Percentiles rank a stretch among this genome's conserved stretches.
phyloP scores from a whole-genome alignment of 2,888 invertebrate genomes.

The Pandemis cinnamomeana region DNA sequence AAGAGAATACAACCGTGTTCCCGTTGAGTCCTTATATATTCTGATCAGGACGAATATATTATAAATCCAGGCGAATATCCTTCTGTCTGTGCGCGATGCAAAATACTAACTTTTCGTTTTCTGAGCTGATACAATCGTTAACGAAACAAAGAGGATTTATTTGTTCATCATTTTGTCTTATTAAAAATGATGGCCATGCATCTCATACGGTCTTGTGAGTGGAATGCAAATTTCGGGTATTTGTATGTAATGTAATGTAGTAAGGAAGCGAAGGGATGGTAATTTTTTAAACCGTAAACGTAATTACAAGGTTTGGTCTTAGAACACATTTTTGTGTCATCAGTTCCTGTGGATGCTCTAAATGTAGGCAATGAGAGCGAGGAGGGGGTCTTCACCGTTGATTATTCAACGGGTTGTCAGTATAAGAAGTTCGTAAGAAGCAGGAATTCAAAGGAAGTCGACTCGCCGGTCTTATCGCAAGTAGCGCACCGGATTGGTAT shows the following conservation, averaged over 20 bases:
- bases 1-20: conserved; percentile 75
- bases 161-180: conserved; percentile 70
- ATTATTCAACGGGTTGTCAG: conserved; percentile 35
- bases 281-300: neutral
- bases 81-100: conserved; percentile 56
- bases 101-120: conserved; percentile 53
- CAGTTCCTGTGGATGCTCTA: neutral
- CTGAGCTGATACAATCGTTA: conserved; percentile 65
- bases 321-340: neutral
- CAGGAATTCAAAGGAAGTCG: conserved; percentile 40
- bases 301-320: neutral
- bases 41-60: conserved; percentile 73
- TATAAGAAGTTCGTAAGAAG: conserved; percentile 37
- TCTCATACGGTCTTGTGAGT: conserved; percentile 49
- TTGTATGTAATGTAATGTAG: conserved; percentile 28
- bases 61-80: conserved; percentile 60
- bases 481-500: conserved; percentile 32
- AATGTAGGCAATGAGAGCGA: conserved; percentile 9
- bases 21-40: conserved; percentile 65
- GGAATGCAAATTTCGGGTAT: conserved; percentile 50
- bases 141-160: conserved; percentile 69
- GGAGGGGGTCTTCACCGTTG: conserved; percentile 28
- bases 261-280: neutral
- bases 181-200: conserved; percentile 66
- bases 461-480: conserved; percentile 36